These are phyloP conservation scores for Phorcus lineatus DNA, from an alignment of 2,888 invertebrate species.

Conservation along the genomic window DNA sequence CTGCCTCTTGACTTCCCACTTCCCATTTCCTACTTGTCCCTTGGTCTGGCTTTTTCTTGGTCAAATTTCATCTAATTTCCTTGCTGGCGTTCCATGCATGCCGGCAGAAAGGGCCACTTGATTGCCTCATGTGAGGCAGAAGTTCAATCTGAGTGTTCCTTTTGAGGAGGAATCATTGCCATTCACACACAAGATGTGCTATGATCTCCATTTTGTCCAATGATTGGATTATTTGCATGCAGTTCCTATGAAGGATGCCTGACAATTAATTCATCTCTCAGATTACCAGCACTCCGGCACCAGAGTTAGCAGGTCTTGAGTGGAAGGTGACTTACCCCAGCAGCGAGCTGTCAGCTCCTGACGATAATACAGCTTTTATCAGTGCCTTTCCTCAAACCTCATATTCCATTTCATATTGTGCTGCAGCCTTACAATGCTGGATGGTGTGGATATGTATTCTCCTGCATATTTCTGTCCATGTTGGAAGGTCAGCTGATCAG, in stretches of 20 bases:
- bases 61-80: not conserved
- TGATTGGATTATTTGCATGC: conserved; percentile 1
- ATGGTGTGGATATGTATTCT: no score
- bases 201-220: not conserved
- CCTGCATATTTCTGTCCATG: no score
- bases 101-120: not conserved
- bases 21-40: not conserved
- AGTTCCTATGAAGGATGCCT: not conserved
- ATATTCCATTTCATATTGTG: no score
- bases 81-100: not conserved
- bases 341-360: no score
- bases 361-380: no score
- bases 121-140: not conserved
- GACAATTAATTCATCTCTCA: not conserved
- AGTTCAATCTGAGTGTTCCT: not conserved
- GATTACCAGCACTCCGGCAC: not conserved
- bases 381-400: no score
- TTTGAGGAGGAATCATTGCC: not conserved
- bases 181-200: not conserved
- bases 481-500: no score
- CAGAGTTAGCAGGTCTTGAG: no score
- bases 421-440: no score
- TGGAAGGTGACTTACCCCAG: no score
- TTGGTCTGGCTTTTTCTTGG: not conserved
- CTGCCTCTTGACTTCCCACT: not conserved